Evolutionary conservation across 2,113 vertebrate genomes (phyloP).

Genomic region (Baryphthengus martii): DNA sequence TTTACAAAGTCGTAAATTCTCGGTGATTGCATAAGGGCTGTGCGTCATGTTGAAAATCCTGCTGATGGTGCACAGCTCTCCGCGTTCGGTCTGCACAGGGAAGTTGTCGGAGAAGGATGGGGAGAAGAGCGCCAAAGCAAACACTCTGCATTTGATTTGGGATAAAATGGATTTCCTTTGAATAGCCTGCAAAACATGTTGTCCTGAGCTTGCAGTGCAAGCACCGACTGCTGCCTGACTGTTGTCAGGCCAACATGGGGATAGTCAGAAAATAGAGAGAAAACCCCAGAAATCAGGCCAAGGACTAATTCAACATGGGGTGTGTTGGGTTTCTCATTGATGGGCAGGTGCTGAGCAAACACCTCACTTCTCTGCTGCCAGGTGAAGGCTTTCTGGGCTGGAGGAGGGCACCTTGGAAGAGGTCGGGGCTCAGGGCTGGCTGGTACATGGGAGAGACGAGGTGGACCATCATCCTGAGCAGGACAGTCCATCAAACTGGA

Average conservation of each 20-base stretch:
- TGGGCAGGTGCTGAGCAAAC: neutral
- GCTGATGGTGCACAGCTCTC: constrained; percentile 31
- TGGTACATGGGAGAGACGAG: neutral
- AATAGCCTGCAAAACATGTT: constrained; percentile 17
- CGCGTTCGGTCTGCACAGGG: neutral
- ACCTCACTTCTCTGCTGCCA: neutral
- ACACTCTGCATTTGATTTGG: constrained; percentile 46
- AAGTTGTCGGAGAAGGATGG: neutral
- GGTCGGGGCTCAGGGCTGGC: neutral
- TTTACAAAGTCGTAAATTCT: constrained; percentile 36
- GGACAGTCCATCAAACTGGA: neutral
- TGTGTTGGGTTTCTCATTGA: neutral
- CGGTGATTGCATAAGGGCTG: neutral
- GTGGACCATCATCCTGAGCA: neutral
- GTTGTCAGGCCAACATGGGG: neutral
- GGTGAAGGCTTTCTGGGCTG: neutral
- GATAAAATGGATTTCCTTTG: constrained; percentile 19
- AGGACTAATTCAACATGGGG: accelerated
- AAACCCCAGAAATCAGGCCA: neutral
- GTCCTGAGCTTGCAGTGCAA: neutral
- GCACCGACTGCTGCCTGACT: neutral
- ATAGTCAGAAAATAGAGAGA: neutral
- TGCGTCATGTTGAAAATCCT: constrained; percentile 22
- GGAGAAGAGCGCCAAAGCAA: constrained; percentile 46
- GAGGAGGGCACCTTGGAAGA: neutral